Evolutionary conservation across 2,113 vertebrate species (phyloP).

Genomic region (Tragelaphus strepsiceros): DNA sequence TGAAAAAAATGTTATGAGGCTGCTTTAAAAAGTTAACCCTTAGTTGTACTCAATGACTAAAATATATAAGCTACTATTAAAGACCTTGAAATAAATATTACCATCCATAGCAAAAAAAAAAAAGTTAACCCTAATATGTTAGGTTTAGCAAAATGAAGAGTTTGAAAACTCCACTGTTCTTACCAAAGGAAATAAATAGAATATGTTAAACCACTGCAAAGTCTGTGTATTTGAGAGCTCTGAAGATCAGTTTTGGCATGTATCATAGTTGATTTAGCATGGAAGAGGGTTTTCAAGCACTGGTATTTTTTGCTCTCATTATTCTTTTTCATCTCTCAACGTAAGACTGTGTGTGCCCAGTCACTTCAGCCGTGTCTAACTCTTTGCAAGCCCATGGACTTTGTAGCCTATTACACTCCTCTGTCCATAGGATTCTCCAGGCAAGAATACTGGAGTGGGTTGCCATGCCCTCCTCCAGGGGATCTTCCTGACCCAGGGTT

Average conservation of each 20-base stretch:
- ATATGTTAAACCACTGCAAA: background rate
- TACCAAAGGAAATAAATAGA: background rate
- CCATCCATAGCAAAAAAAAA: background rate
- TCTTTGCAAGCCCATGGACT: background rate
- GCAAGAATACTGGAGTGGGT: background rate
- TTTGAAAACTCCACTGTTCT: slow-evolving; percentile 1
- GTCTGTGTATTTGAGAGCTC: background rate
- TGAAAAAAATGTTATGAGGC: background rate
- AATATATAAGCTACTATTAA: background rate
- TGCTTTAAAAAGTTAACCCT: background rate
- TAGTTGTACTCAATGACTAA: background rate
- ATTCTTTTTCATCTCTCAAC: background rate
- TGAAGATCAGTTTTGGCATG: background rate
- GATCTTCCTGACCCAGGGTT: background rate
- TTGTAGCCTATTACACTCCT: background rate
- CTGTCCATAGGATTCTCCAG: background rate
- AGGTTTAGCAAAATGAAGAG: slow-evolving; percentile 11
- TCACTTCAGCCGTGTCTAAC: background rate
- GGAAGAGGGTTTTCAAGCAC: background rate
- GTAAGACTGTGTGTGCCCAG: background rate
- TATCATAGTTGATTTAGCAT: background rate
- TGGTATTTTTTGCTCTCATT: background rate
- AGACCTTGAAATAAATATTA: background rate
- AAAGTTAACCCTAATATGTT: background rate
- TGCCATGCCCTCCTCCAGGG: background rate